These are phyloP conservation scores for Gallinago media DNA, from an alignment of 2,113 vertebrate species.

Conservation along the genomic window DNA sequence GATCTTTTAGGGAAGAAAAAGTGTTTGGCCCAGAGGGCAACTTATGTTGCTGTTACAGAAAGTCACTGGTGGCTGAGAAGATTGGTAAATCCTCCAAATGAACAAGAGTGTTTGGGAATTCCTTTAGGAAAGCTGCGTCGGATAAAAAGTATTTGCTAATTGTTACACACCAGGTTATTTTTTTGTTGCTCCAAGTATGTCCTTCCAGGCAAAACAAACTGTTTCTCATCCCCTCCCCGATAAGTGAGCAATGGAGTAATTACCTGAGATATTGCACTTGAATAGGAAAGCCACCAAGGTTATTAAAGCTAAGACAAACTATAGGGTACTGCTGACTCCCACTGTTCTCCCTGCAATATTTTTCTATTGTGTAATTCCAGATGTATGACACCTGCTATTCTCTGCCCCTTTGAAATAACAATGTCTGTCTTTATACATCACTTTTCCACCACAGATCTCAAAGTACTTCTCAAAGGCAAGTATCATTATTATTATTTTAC, in stretches of 20 bases:
- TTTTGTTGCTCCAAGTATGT: not conserved
- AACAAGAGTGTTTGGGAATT: not conserved
- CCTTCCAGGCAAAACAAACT: not conserved
- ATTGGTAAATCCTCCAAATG: not conserved
- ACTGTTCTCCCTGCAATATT: not conserved
- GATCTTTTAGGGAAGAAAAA: not conserved
- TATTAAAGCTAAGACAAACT: not conserved
- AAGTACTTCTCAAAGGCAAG: not conserved
- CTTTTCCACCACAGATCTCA: not conserved
- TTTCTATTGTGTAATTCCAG: not conserved
- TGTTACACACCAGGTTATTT: not conserved
- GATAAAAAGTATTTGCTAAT: not conserved
- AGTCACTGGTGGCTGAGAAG: not conserved
- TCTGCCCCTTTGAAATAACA: conserved; percentile 18
- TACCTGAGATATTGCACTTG: not conserved
- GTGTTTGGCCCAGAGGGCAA: not conserved
- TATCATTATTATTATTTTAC: not conserved
- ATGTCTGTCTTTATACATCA: not conserved
- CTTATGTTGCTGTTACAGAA: not conserved
- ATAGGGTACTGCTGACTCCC: not conserved
- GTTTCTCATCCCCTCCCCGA: not conserved
- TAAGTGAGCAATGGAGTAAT: not conserved
- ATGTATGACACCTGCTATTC: conserved; percentile 8
- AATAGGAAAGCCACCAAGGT: not conserved
- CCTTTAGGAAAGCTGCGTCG: not conserved